phyloP scores from a whole-genome alignment of 2,888 invertebrate genomes.

The Tuta absoluta region DNA sequence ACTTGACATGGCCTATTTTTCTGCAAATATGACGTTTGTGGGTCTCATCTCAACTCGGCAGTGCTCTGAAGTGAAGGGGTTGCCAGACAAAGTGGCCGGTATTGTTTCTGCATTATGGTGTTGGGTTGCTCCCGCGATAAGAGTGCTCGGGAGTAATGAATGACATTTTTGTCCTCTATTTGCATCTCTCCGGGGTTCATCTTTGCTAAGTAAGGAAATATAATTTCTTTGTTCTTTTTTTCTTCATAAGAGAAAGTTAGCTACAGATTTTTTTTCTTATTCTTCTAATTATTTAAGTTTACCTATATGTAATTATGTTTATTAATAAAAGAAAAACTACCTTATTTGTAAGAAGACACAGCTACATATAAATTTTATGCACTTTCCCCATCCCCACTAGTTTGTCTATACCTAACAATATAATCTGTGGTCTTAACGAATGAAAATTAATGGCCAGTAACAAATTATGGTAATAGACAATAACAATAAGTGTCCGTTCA shows the following conservation, averaged over 20 bases:
- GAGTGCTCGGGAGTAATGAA: not conserved
- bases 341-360: too few relatives aligned
- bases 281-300: too few relatives aligned
- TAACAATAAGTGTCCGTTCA: slow-evolving; percentile 42
- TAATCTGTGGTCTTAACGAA: not conserved
- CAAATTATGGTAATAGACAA: slow-evolving; percentile 23
- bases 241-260: too few relatives aligned
- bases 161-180: not conserved
- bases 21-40: slow-evolving; percentile 66
- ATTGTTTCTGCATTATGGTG: slow-evolving; percentile 14
- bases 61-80: slow-evolving; percentile 8
- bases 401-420: not conserved
- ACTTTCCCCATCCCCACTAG: not conserved
- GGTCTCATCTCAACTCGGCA: slow-evolving; percentile 42
- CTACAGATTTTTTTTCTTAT: too few relatives aligned
- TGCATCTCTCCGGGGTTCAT: not conserved
- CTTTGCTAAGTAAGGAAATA: not conserved
- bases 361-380: too few relatives aligned
- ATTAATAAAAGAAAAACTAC: too few relatives aligned
- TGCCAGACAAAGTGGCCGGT: slow-evolving; percentile 16
- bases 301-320: too few relatives aligned
- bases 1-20: slow-evolving; percentile 77
- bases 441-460: not conserved
- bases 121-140: slow-evolving; percentile 1
- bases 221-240: not conserved